Percentiles rank a stretch among this genome's conserved stretches.
Conservation (phyloP, 2,113 vertebrate genomes). For the Pao palembangensis region DNA sequence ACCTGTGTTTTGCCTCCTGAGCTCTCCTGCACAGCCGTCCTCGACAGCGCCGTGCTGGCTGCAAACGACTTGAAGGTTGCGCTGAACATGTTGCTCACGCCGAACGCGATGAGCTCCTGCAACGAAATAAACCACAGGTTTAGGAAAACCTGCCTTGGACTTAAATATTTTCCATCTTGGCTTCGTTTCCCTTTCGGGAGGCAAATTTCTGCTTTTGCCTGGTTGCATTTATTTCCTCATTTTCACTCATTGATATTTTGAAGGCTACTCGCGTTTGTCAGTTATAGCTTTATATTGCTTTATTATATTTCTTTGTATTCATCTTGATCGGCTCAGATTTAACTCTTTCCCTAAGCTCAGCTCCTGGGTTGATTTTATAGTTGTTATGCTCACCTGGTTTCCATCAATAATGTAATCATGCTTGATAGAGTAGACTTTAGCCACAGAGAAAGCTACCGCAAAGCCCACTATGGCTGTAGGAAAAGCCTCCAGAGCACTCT, state of each 20-base stretch:
- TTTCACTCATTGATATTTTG: too few relatives aligned
- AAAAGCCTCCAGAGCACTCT: slow-evolving; percentile 77
- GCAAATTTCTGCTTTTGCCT: too few relatives aligned
- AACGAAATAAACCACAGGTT: background rate
- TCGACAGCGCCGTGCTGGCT: slow-evolving; percentile 85
- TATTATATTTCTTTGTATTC: too few relatives aligned
- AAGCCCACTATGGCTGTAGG: slow-evolving; percentile 86
- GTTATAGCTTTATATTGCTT: too few relatives aligned
- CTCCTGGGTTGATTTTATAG: too few relatives aligned
- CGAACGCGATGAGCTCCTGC: slow-evolving; percentile 91
- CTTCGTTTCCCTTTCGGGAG: too few relatives aligned
- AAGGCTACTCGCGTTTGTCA: too few relatives aligned
- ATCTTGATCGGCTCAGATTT: too few relatives aligned
- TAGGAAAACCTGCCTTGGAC: too few relatives aligned
- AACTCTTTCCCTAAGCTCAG: too few relatives aligned
- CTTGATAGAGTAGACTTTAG: slow-evolving; percentile 88
- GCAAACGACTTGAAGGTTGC: slow-evolving; percentile 87
- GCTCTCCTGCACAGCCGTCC: slow-evolving; percentile 90
- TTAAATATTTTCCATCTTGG: too few relatives aligned
- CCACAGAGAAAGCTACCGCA: slow-evolving; percentile 86
- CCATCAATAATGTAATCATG: slow-evolving; percentile 86
- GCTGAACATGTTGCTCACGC: slow-evolving; percentile 84
- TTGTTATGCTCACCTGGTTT: slow-evolving; percentile 79
- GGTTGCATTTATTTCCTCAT: too few relatives aligned
- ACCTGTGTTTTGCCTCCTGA: slow-evolving; percentile 95